These are phyloP conservation scores for Glomeris marginata DNA, from an alignment of 2,888 invertebrate species.

Conservation along the genomic window DNA sequence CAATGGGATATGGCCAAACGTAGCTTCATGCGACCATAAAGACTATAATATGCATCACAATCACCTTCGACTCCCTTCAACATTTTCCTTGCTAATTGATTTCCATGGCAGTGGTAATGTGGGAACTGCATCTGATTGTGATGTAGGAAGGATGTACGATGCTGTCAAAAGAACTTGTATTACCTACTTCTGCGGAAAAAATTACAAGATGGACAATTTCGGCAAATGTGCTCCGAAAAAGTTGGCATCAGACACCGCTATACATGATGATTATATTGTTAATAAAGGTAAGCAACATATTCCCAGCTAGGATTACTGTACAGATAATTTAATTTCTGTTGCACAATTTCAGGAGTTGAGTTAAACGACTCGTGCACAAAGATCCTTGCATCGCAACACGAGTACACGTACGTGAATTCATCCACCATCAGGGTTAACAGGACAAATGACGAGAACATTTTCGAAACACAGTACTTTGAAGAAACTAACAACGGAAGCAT, in stretches of 20 bases:
- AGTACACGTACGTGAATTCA: too few relatives aligned
- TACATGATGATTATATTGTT: too few relatives aligned
- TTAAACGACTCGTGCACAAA: too few relatives aligned
- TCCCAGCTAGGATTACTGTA: too few relatives aligned
- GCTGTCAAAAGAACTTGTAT: slow-evolving; percentile 33
- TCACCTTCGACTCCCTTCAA: not conserved
- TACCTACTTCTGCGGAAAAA: slow-evolving; percentile 6
- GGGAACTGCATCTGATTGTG: slow-evolving; percentile 14
- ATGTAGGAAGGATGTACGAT: slow-evolving; percentile 29
- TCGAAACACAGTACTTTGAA: slow-evolving; percentile 5
- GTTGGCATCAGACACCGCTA: not conserved
- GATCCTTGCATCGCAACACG: too few relatives aligned
- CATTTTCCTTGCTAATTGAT: slow-evolving; percentile 29
- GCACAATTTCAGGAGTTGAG: too few relatives aligned
- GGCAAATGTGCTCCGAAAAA: slow-evolving; percentile 1
- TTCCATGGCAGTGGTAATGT: slow-evolving; percentile 21
- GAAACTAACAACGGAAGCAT: slow-evolving; percentile 9
- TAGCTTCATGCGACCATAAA: too few relatives aligned
- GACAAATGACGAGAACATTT: not conserved
- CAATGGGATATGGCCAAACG: slow-evolving; percentile 19
- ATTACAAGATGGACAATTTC: not conserved
- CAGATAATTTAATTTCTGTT: too few relatives aligned
- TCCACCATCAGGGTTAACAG: too few relatives aligned
- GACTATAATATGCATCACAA: not conserved
- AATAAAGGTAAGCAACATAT: too few relatives aligned